A percentile compares a stretch with the other conserved stretches of the same genome.
Conservation (phyloP, 2,113 vertebrate genomes). For the Lepisosteus osseus region DNA sequence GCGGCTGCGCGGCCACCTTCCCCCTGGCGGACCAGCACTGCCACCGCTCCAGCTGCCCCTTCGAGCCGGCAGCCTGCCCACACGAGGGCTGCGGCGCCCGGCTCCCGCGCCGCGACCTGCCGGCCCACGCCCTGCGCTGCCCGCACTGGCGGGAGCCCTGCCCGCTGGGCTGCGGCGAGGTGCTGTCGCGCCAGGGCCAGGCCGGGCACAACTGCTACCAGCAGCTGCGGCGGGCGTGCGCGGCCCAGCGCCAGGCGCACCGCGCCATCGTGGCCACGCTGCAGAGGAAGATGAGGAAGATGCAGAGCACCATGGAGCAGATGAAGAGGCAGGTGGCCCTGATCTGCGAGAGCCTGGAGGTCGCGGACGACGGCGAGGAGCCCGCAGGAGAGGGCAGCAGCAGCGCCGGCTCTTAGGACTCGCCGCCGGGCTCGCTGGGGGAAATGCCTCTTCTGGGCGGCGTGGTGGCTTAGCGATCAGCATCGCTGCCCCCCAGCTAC, state of each 20-base stretch:
- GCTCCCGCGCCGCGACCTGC: constrained; percentile 64
- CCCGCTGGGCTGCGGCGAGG: constrained; percentile 66
- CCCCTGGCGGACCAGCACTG: constrained; percentile 63
- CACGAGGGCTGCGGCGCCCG: constrained; percentile 65
- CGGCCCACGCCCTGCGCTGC: constrained; percentile 62
- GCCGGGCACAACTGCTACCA: constrained; percentile 71
- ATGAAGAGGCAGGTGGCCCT: constrained; percentile 63
- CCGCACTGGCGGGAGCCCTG: constrained; percentile 60
- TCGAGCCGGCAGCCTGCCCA: constrained; percentile 62
- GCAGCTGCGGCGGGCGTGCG: constrained; percentile 62
- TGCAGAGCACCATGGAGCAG: constrained; percentile 64
- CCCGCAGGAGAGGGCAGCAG: constrained; percentile 33
- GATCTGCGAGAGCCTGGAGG: constrained; percentile 64
- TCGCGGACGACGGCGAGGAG: constrained; percentile 51
- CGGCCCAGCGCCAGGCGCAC: constrained; percentile 52
- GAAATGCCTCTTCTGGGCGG: too few species aligned
- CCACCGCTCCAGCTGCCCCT: constrained; percentile 67
- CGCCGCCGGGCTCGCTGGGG: too few species aligned
- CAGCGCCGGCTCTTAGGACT: constrained; percentile 20
- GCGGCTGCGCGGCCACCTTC: constrained; percentile 67
- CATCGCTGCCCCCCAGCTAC: too few species aligned
- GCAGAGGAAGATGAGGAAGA: constrained; percentile 63
- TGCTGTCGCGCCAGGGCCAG: constrained; percentile 53
- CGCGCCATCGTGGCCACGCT: constrained; percentile 48
- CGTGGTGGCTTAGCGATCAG: too few species aligned